These are phyloP conservation scores for Morinoia aosen DNA, from an alignment of 2,888 invertebrate genomes.

Conservation along the genomic window DNA sequence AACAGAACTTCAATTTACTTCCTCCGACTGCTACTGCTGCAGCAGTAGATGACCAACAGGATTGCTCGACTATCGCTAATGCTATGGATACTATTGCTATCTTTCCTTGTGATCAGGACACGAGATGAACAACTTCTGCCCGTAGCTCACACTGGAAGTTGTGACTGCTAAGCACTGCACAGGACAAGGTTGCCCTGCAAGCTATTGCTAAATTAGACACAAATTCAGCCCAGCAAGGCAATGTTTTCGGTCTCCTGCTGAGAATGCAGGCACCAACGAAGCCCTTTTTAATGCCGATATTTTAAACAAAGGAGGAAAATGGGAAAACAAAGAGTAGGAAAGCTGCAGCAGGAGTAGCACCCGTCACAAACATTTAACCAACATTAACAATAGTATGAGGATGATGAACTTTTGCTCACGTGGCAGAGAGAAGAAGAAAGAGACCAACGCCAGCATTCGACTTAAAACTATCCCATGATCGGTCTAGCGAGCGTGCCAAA, in stretches of 20 bases:
- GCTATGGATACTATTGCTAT: no score
- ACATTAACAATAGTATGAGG: neutral
- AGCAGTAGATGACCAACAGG: neutral
- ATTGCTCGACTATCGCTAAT: neutral
- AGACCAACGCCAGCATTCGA: neutral
- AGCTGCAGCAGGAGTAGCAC: constrained; percentile 17
- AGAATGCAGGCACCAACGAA: neutral
- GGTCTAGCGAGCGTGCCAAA: neutral
- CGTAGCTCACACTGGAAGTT: no score
- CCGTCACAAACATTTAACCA: neutral
- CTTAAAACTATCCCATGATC: constrained; percentile 47
- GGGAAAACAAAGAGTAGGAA: neutral
- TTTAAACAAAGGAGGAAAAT: neutral
- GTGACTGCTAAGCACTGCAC: no score
- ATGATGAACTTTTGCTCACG: neutral
- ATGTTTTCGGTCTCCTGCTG: neutral
- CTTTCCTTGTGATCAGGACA: no score
- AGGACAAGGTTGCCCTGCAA: no score
- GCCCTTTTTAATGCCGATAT: neutral
- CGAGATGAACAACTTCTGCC: no score
- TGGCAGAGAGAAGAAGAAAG: neutral
- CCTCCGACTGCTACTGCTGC: neutral
- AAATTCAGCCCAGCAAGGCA: neutral
- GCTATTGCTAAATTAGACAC: no score
- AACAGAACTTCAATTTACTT: neutral